Conservation (phyloP, 2,888 invertebrate species). For the Phrixothrix hirtus region DNA sequence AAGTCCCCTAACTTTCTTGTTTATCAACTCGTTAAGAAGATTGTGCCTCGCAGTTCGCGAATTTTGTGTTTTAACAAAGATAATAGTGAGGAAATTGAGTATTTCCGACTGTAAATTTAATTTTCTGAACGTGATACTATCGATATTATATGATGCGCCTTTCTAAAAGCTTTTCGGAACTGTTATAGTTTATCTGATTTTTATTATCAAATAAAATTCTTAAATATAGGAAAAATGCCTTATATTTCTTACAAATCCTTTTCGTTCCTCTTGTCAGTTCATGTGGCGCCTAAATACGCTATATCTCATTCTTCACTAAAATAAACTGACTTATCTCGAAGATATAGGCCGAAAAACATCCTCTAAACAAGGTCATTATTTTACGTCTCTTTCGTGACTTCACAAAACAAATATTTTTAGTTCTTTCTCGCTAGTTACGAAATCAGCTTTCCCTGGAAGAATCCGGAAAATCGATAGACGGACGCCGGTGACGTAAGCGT, state of each 20-base stretch:
- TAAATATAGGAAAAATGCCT: neutral
- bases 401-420: slow-evolving; percentile 16
- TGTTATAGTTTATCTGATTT: neutral
- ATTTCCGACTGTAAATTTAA: slow-evolving; percentile 17
- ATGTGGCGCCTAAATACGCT: slow-evolving; percentile 49
- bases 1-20: slow-evolving; percentile 13
- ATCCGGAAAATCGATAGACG: slow-evolving; percentile 55
- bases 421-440: slow-evolving; percentile 37
- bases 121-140: slow-evolving; percentile 13
- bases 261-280: slow-evolving; percentile 39
- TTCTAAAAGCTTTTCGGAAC: slow-evolving; percentile 1
- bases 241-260: slow-evolving; percentile 4
- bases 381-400: slow-evolving; percentile 35
- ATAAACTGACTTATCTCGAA: slow-evolving; percentile 52
- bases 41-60: slow-evolving; percentile 14
- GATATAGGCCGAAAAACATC: slow-evolving; percentile 53
- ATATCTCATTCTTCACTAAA: slow-evolving; percentile 53
- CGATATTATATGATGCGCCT: slow-evolving; percentile 5
- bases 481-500: slow-evolving; percentile 56
- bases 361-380: slow-evolving; percentile 49
- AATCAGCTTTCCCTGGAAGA: slow-evolving; percentile 44
- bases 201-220: neutral
- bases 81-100: slow-evolving; percentile 20
- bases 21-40: slow-evolving; percentile 17
- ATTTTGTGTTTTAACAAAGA: slow-evolving; percentile 15